Base-by-base conservation (phyloP, 2,113 vertebrate genomes). In the Campylorhamphus procurvoides region DNA sequence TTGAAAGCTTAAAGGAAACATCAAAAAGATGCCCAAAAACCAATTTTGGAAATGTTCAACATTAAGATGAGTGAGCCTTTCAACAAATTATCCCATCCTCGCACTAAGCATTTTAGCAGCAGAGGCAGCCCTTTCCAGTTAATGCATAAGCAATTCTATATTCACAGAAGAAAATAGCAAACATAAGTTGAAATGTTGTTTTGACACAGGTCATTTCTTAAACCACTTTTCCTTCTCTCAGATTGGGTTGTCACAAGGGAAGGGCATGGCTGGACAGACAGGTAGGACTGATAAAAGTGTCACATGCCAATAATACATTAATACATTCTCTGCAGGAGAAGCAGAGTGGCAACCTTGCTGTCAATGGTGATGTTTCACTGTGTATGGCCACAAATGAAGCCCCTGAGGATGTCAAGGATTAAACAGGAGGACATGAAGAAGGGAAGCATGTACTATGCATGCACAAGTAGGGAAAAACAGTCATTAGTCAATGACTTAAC, bases 171-270 rank as follows among this genome's bases (percentile, higher is more conserved):
- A 86, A 96, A 96, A 93, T 4, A 72, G 44, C n/a, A 86, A 88
- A 84, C 16, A 12, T 14, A 80, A 52, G 44, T 46, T 86, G 79
- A 88, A 92, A 86, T 10, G 5, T 28, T 90, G 37, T 23, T 75
- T 92, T 81, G 64, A 84, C 46, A 80, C 10, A 60, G 60, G 79
- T 75, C 25, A 39, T 75, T 95, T 78, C 83, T 80, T 84, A 90
- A 83, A 79, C 14, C 9, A 18, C 25, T 84, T 92, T 74, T 84
- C 19, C 49, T 92, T 66, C 76, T 88, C 52, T 81, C 53, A 84
- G 56, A 97, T 95, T 93, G 90, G 56, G 15, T 55, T 95, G 73
- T 87, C 73, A 93, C 37, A 90, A 93, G 31, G 55, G 53, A 95
- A 82, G 80, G 77, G 79, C 66, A 64, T 1, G 4, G n/a, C 49